Evolutionary conservation across 2,113 vertebrate genomes (phyloP).

Genomic region (Gymnorhina tibicen): DNA sequence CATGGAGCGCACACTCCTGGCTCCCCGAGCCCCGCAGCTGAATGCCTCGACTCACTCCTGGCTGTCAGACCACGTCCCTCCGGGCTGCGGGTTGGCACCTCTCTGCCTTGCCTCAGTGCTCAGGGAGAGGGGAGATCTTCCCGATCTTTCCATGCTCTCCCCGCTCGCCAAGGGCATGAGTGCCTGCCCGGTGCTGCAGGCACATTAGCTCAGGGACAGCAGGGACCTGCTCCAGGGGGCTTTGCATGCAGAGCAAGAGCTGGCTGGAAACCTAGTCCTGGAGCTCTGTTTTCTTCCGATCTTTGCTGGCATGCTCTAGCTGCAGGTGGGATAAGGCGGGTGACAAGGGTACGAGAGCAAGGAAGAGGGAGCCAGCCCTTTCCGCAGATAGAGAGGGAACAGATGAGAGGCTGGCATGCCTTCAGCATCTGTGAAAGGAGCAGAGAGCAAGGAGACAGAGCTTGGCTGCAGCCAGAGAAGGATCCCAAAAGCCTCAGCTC

Average conservation of each 20-base stretch:
- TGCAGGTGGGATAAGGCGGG: not conserved
- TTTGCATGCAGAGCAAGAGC: not conserved
- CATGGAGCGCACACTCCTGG: not conserved
- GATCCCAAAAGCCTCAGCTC: not conserved
- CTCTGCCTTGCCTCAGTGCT: not conserved
- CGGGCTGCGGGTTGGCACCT: not conserved
- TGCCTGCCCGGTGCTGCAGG: not conserved
- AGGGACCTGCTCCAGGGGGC: not conserved
- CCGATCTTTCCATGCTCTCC: accelerated
- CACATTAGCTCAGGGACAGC: not conserved
- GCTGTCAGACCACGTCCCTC: not conserved
- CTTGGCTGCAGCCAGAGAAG: not conserved
- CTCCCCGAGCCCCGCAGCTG: not conserved
- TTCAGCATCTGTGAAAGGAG: conserved; percentile 10
- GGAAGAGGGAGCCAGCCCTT: not conserved
- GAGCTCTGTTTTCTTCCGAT: not conserved
- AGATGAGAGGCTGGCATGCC: not conserved
- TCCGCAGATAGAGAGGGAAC: not conserved
- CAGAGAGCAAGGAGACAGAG: not conserved
- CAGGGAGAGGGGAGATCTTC: not conserved
- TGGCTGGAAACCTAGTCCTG: not conserved
- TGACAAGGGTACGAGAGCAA: not conserved
- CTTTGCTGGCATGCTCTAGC: not conserved
- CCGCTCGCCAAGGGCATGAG: accelerated
- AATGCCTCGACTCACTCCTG: not conserved